A percentile compares a stretch with the other conserved stretches of the same genome.
Conservation (phyloP, 2,888 invertebrate species). For the Liposcelis brunnea region DNA sequence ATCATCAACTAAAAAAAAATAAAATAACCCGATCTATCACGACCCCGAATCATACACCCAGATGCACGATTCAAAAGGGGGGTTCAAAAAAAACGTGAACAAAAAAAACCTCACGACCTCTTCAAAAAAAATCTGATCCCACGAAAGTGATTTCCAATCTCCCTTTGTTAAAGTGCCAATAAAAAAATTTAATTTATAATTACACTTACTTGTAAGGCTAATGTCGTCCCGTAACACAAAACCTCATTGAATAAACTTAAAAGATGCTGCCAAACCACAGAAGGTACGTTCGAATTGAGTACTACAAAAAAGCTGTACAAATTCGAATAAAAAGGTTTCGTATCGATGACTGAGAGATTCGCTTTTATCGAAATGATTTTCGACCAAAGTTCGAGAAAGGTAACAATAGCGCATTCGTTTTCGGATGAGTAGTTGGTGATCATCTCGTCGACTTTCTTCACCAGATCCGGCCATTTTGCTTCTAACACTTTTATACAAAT, state of each 20-base stretch:
- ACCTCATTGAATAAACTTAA: conserved; percentile 77
- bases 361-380: conserved; percentile 81
- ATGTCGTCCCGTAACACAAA: conserved; percentile 75
- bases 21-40: too few species aligned
- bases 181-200: too few species aligned
- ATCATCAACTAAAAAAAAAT: too few species aligned
- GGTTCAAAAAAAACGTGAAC: too few species aligned
- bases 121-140: too few species aligned
- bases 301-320: conserved; percentile 60
- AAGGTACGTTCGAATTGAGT: conserved; percentile 50
- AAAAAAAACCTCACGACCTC: too few species aligned
- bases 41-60: too few species aligned
- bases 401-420: conserved; percentile 37
- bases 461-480: conserved; percentile 67
- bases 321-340: conserved; percentile 73
- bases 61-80: too few species aligned
- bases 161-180: too few species aligned
- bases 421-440: conserved; percentile 27
- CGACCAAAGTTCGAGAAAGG: conserved; percentile 75
- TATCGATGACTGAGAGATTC: conserved; percentile 75
- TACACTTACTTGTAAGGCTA: conserved; percentile 47
- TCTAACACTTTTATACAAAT: conserved; percentile 70
- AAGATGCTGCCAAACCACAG: conserved; percentile 69
- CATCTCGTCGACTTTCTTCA: conserved; percentile 39
- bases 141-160: too few species aligned